Evolutionary conservation across 2,888 invertebrate species (phyloP), one percentile per base, ranked within the genome.

Genomic region (Drosophila hawaiiensis): DNA sequence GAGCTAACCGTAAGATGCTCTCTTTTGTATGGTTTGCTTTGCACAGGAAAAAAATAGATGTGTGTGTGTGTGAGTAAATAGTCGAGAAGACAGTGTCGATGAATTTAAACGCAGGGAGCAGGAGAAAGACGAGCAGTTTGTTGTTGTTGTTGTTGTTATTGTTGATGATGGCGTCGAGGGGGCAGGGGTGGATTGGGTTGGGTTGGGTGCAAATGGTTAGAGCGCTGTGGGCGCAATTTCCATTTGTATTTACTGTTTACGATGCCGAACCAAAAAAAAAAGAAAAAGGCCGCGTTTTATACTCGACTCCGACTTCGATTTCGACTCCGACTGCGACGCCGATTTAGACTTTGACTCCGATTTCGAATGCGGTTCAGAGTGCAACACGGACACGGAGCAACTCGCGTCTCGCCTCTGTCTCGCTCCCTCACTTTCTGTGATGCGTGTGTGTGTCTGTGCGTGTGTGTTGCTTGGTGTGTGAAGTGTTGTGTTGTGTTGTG

Each of bases 191-290:
- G 49, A 37, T 41, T 41, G 33, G 47, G 5, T 5, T 14, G 35
- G 35, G 35, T 43, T 43, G 22, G 5, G 22, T 14, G 43, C 22
- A 14, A 43, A 63, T 55, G 60, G 61, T 47, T 54, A 53, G 16
- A 55, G 19, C 41, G 82, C 78, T 75, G 43, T 67, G 76, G 68
- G 79, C 55, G 64, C 76, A 68, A 76, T 76, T 66, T 55, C 59
- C 60, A 76, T 76, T 76, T 68, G 73, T 69, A 80, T 81, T 55
- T 66, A 70, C 65, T 60, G 68, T 69, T 68, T 50, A 56, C 60
- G 68, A 60, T 61, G 65, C 63, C 56, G 9, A 39, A 52, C 16
- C 28, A 50, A 50, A 54, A 67, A 64, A 75, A 58, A 68, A 49
- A 41, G 2, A 16, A 25, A 33, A 31, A 56, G 50, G 33, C 63